Base-by-base conservation (phyloP, 1,140 invertebrate species). In the Triops cancriformis region DNA sequence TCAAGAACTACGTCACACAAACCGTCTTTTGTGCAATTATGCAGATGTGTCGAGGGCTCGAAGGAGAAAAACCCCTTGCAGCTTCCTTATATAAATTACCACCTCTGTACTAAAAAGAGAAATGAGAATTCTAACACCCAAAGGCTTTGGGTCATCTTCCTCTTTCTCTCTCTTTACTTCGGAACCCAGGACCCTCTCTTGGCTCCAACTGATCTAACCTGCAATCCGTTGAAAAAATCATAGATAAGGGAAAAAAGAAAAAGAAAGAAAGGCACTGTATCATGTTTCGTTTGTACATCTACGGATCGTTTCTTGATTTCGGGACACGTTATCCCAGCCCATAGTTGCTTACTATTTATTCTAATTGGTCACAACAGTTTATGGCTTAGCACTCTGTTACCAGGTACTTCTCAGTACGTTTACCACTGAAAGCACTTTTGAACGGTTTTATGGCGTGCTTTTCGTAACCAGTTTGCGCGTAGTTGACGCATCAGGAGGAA, bases 51-150 rank as follows among this genome's bases (percentile, higher is more conserved):
- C 23, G 51, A 23, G 51, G 51, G 18, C 51, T 37, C 51, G 51
- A 64, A 64, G 51, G 14, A 23, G 51, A 64, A 64, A 64, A 64
- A 9, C 51, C 10, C 51, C 18, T 64, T 5, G n/a, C 51, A n/a
- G 23, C 51, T 64, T 64, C 51, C 51, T 64, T 64, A 64, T 64
- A 64, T 64, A 64, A 64, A 64, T 64, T 64, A 64, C 23, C 18
- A 64, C 51, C 51, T 9, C 51, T 64, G 51, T 64, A 23, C 18
- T 64, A 64, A 64, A 37, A 64, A 64, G 51, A 64, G 51, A 64
- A 64, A 64, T 18, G 51, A 64, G 51, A 64, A 64, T 64, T 64
- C 51, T 14, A 64, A 64, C 51, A 64, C 51, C 51, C 51, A 64
- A 64, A 64, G 51, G 51, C 51, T 64, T 64, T 64, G 51, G 51